Evolutionary conservation across 2,888 invertebrate species (phyloP), one percentile per base, ranked within the genome.

Genomic region (Brenthis daphne): DNA sequence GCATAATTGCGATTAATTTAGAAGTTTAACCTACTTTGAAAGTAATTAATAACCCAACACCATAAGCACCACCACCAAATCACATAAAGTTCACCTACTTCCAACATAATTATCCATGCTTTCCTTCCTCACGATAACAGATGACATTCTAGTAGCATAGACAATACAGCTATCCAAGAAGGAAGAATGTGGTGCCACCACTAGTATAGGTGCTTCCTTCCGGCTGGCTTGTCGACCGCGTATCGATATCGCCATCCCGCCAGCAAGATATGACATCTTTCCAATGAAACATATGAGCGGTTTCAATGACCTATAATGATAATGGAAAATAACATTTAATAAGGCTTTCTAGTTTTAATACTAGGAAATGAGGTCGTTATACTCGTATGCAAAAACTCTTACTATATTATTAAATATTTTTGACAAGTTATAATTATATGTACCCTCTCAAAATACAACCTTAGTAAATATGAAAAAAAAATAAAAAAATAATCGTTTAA

Each of bases 151-250:
- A 68, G 96, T 95, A 76, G 96, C 95, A 85, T 97, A 96, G 80
- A 97, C 96, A 77, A 97, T 95, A 80, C 97, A 95, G 79, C 96
- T 96, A 89, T 98, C 98, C 81, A 98, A 94, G 93, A 97, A 97
- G 6, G 97, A 96, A 68, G 97, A 97, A 88, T 98, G 98, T 4
- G 98, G 98, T 1, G 97, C 97, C 64, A 96, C 94, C 66, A 97
- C 96, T 72, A 98, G 93, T 76, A 98, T 96, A 16, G 98, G 97
- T 6, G 98, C 98, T 84, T 97, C 97, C 69, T 93, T 86, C 61
- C 96, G 92, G 71, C 94, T 93, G 71, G 96, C 97, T 82, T 96
- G 96, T 75, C 94, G 94, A 24, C 98, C 98, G 74, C 96, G 95
- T 68, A 97, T 94, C 58, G 94, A 94, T 81, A 97, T 95, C 76